Base-by-base conservation (phyloP, 1,140 invertebrate species). In the Neodiprion fabricii region DNA sequence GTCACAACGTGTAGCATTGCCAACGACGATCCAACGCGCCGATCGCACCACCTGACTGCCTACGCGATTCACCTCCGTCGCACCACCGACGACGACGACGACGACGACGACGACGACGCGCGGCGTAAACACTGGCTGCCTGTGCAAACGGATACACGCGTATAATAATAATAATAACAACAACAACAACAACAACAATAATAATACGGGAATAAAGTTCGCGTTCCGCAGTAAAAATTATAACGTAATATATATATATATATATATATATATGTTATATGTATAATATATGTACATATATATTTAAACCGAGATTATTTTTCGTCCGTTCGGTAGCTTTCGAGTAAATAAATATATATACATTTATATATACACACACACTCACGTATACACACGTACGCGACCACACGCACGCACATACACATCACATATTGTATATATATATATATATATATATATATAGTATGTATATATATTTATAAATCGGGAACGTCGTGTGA, bases 1-100 rank as follows among this genome's bases (percentile, higher is more conserved):
- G 78, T 82, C 85, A 87, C 83, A 87, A 81, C 85, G 85, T 84
- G 84, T 79, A 87, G 80, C 86, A 86, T 84, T 83, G 50, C 50
- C 50, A 53, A 53, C 50, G 50, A 53, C 50, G 50, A 53, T 11
- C 50, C 50, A 53, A 14, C 50, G 50, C 78, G 80, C 79, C 79
- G 76, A 73, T 50, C 50, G n/a, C 50, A 53, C 50, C 50, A 53
- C 50, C 50, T 53, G 50, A 53, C 50, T 53, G 50, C 10, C 50
- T 53, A 14, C 10, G 10, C n/a, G 50, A 53, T n/a, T 53, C 10
- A 53, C 50, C n/a, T 10, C 50, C n/a, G 50, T 53, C 50, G 10
- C 50, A 21, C 17, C 69, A 75, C 17, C 79, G 74, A 79, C 79
- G 72, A 74, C 75, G 75, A 80, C 79, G 76, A 80, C 74, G 73